phyloP scores from a whole-genome alignment of 2,888 invertebrate genomes.

The Minunthozetes semirufus region DNA sequence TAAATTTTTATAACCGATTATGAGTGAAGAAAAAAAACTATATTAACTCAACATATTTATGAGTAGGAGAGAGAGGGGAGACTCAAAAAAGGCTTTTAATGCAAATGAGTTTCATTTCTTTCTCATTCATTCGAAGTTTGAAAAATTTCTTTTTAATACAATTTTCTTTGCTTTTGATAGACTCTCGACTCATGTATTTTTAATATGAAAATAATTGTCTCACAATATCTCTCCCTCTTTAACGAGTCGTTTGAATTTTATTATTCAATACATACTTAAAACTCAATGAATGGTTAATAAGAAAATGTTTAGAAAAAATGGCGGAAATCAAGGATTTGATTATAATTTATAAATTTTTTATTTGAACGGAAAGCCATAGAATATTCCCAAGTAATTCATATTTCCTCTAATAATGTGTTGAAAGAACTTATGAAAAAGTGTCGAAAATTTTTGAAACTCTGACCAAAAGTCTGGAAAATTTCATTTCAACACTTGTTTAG shows the following conservation, averaged over 20 bases:
- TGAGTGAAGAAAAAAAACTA: neutral
- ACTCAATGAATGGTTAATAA: neutral
- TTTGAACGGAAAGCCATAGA: too few relatives aligned
- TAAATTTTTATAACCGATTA: conserved; percentile 23
- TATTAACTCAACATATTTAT: conserved; percentile 7
- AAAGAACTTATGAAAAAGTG: too few relatives aligned
- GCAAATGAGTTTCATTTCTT: neutral
- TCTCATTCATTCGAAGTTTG: neutral
- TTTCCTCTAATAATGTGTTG: too few relatives aligned
- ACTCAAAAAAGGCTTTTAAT: neutral
- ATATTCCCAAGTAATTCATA: too few relatives aligned
- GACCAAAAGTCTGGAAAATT: neutral
- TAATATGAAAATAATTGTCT: neutral
- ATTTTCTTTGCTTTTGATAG: neutral
- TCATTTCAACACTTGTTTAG: neutral
- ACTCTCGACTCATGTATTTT: neutral
- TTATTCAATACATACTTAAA: neutral
- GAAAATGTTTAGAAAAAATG: neutral
- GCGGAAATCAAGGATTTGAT: too few relatives aligned
- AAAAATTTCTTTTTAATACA: conserved; percentile 3
- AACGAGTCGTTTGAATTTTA: neutral
- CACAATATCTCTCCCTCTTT: neutral
- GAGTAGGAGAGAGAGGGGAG: neutral
- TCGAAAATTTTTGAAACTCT: too few relatives aligned
- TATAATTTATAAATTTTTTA: too few relatives aligned